Conservation (phyloP, 2,113 vertebrate genomes). For the Notarius quadriscutis region DNA sequence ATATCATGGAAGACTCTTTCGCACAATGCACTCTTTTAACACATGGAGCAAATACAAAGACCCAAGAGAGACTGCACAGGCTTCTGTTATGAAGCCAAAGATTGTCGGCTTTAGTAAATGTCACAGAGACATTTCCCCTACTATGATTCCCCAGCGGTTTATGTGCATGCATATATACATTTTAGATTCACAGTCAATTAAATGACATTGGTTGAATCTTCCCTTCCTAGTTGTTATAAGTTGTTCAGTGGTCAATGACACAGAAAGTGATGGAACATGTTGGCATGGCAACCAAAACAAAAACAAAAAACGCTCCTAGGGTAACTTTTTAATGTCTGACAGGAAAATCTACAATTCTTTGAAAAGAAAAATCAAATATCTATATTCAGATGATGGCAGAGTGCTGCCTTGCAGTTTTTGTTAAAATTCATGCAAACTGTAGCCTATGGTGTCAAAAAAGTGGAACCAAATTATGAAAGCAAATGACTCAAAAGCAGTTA, state of each 20-base stretch:
- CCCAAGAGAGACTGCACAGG: too few species aligned
- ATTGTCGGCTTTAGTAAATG: too few species aligned
- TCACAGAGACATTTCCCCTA: too few species aligned
- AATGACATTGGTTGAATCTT: not conserved
- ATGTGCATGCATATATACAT: too few species aligned
- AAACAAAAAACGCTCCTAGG: not conserved
- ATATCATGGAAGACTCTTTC: too few species aligned
- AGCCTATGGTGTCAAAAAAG: not conserved
- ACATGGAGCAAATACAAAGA: too few species aligned
- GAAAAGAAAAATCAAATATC: not conserved
- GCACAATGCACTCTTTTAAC: too few species aligned
- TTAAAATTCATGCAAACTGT: not conserved
- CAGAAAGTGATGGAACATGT: not conserved
- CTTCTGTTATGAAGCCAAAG: too few species aligned
- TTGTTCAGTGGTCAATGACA: not conserved
- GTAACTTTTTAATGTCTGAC: not conserved
- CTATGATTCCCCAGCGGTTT: too few species aligned
- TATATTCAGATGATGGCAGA: not conserved
- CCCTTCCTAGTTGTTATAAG: not conserved
- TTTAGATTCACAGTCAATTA: not conserved
- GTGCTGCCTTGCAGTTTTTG: not conserved
- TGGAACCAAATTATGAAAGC: not conserved
- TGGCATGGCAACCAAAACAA: not conserved
- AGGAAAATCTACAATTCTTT: not conserved
- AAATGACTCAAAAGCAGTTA: not conserved